Conservation (phyloP, 2,797 vertebrate genomes). For the Selene dorsalis region DNA sequence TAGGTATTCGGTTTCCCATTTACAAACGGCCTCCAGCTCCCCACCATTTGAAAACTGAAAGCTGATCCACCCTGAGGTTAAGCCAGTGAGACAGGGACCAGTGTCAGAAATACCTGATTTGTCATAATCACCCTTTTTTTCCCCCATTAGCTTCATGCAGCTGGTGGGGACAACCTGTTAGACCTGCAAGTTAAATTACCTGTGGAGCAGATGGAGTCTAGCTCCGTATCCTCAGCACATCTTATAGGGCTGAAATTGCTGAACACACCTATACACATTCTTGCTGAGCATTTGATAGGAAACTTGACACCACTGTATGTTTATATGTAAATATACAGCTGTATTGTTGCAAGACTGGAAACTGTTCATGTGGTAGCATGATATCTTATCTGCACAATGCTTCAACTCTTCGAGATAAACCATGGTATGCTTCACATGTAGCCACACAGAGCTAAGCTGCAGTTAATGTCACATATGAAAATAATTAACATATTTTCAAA, state of each 20-base stretch:
- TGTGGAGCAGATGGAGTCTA: not conserved
- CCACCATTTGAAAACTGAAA: slow-evolving; percentile 46
- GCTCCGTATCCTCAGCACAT: no score
- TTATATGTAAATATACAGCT: not conserved
- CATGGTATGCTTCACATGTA: not conserved
- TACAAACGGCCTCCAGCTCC: slow-evolving; percentile 24
- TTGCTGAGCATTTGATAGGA: not conserved
- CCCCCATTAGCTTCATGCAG: slow-evolving; percentile 6
- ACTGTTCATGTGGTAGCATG: not conserved
- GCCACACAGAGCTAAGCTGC: not conserved
- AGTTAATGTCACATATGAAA: slow-evolving; percentile 1
- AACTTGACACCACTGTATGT: not conserved
- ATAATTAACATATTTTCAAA: not conserved
- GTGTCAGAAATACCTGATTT: slow-evolving; percentile 63
- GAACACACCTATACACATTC: not conserved
- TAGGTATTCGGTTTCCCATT: slow-evolving; percentile 63
- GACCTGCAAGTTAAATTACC: slow-evolving; percentile 21
- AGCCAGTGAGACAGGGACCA: slow-evolving; percentile 38
- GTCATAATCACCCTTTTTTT: slow-evolving; percentile 53
- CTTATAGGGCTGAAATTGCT: no score
- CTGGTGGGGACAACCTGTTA: slow-evolving; percentile 7
- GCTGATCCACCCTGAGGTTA: slow-evolving; percentile 57
- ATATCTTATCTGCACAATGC: not conserved
- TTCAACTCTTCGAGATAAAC: not conserved
- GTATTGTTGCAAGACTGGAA: not conserved